These are phyloP conservation scores for Idaea dimidiata DNA, from an alignment of 2,888 invertebrate genomes.

Conservation along the genomic window DNA sequence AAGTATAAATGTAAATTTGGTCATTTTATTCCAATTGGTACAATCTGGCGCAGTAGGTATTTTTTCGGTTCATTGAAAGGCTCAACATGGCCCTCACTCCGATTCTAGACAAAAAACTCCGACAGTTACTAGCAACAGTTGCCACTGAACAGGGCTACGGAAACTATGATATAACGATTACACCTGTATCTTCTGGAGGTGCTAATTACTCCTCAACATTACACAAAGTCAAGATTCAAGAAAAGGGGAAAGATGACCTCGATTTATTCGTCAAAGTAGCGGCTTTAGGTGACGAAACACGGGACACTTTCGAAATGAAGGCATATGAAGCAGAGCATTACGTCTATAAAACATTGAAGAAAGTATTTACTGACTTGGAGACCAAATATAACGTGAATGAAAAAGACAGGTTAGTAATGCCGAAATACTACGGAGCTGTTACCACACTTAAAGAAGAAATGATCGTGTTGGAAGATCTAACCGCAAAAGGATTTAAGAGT, in stretches of 20 bases:
- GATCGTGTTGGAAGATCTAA: slow-evolving; percentile 48
- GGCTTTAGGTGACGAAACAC: not conserved
- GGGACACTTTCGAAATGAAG: not conserved
- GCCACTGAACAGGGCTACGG: not conserved
- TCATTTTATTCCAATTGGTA: not conserved
- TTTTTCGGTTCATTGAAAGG: not conserved
- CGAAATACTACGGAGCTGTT: slow-evolving; percentile 40
- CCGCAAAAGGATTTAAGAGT: slow-evolving; percentile 34
- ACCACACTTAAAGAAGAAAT: slow-evolving; percentile 35
- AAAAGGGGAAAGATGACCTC: not conserved
- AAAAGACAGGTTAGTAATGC: slow-evolving; percentile 36
- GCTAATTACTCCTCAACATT: slow-evolving; percentile 8
- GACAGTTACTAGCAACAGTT: not conserved
- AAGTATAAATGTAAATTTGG: not conserved
- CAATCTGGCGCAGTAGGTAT: not conserved
- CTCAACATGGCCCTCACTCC: not conserved
- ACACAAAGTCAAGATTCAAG: not conserved
- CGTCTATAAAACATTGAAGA: slow-evolving; percentile 9
- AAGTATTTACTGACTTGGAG: slow-evolving; percentile 33
- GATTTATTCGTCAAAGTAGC: slow-evolving; percentile 7
- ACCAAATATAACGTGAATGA: slow-evolving; percentile 34
- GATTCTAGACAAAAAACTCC: not conserved
- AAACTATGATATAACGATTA: not conserved
- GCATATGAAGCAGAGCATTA: slow-evolving; percentile 1
- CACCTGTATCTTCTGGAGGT: slow-evolving; percentile 4